Conservation (phyloP, 2,113 vertebrate species). For the Engraulis encrasicolus region DNA sequence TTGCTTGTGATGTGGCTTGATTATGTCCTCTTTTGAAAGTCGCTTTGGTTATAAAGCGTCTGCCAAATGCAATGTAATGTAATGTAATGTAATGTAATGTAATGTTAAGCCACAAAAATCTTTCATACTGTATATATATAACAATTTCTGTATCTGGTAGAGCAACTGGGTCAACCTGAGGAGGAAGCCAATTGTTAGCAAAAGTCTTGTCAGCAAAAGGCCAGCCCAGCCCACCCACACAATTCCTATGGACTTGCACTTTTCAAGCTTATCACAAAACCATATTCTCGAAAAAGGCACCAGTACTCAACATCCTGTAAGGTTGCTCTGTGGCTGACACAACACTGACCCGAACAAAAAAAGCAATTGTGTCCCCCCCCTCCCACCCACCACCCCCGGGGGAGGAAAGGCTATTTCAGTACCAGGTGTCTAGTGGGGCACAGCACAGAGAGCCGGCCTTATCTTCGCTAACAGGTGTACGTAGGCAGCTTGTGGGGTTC, state of each 20-base stretch:
- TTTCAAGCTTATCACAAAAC: constrained; percentile 2
- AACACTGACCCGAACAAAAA: not conserved
- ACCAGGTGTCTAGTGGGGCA: not conserved
- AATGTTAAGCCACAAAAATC: not conserved
- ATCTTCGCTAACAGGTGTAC: constrained; percentile 18
- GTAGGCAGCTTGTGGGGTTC: not conserved
- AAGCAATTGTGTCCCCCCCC: not conserved
- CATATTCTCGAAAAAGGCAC: not conserved
- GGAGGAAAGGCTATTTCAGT: not conserved
- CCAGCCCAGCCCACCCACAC: not conserved
- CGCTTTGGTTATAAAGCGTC: too few species aligned
- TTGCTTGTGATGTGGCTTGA: too few species aligned
- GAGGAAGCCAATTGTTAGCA: not conserved
- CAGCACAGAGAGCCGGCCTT: not conserved
- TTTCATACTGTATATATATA: not conserved
- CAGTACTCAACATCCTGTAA: not conserved
- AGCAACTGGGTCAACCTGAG: not conserved
- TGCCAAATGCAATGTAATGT: too few species aligned
- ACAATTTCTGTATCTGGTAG: not conserved
- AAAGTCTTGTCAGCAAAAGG: not conserved
- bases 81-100: too few species aligned
- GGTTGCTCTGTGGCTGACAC: not conserved
- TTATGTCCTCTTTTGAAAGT: too few species aligned
- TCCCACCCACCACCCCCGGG: too few species aligned
- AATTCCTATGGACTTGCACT: not conserved